Evolutionary conservation across 1,140 invertebrate species (phyloP), one percentile per base, ranked within the genome.

Genomic region (Drosophila equinoxialis): DNA sequence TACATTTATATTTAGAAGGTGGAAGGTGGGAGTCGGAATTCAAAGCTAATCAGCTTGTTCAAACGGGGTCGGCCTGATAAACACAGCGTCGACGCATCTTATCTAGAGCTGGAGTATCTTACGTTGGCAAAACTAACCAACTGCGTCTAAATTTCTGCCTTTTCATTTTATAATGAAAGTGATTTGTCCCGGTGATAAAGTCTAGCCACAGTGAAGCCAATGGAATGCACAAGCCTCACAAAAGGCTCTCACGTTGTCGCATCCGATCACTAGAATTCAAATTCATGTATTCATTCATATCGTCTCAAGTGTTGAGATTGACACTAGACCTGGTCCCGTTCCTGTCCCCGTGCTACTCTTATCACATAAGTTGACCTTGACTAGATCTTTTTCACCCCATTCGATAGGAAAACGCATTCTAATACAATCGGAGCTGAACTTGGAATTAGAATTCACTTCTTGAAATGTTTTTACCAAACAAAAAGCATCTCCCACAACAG

Each of bases 281-380:
- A 11, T 20, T 48, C 17, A 48, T 48, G 14, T 3, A 81, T 68
- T 81, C 82, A 81, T 68, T 81, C 82, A 81, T 81, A 86, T 85
- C 82, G 77, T 55, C 14, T 61, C 63, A 33, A 64, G 35, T 62
- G 48, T 51, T 74, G 62, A 41, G 58, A 10, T 51, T 51, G 17
- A 51, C 17, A 51, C 17, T 48, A 48, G 17, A 17, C 45, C 45
- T 48, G n/a, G 45, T 51, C 45, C 51, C 68, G 61, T 33, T 30
- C 42, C 59, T 66, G 73, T 76, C 65, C 60, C 60, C 64, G 74
- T 68, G 65, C 68, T 23, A 73, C 41, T 33, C 55, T 73, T 77
- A 77, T 77, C 74, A 73, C 20, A 10, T 20, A 8, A 10, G 20
- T 51, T 23, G 17, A 51, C 17, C 17, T 51, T 23, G 17, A 20